Percentiles rank a stretch among this genome's conserved stretches.
phyloP scores from a whole-genome alignment of 2,113 vertebrate species.

The Phalacrocorax carbo region DNA sequence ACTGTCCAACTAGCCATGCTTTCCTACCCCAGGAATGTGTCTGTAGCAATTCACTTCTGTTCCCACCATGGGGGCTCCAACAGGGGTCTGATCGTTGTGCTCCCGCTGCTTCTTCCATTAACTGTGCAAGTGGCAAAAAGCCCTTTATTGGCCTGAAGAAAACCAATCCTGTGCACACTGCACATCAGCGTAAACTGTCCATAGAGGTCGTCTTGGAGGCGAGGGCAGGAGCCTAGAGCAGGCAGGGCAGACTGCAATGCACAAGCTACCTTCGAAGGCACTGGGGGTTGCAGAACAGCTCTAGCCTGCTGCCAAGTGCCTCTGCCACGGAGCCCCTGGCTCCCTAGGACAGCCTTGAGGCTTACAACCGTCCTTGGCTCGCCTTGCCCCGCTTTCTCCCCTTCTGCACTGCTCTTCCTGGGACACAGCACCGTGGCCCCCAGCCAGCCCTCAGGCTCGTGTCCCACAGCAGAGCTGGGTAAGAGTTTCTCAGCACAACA shows the following conservation, averaged over 20 bases:
- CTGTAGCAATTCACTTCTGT: not conserved
- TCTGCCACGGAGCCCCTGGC: not conserved
- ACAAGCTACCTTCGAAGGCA: not conserved
- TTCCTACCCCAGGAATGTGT: not conserved
- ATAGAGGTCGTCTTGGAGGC: not conserved
- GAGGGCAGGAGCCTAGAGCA: not conserved
- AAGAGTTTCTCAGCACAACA: not conserved
- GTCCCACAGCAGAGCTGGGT: not conserved
- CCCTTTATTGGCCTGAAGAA: not conserved
- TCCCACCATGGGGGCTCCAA: not conserved
- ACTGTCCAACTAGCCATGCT: not conserved
- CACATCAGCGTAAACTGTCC: not conserved
- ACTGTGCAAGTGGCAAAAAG: not conserved
- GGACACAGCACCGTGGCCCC: not conserved
- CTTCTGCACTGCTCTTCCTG: not conserved
- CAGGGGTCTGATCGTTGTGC: accelerated
- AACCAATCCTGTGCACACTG: not conserved
- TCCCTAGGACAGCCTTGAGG: not conserved
- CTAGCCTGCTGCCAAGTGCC: not conserved
- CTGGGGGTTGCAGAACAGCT: not conserved
- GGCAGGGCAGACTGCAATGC: not conserved
- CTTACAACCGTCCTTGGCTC: not conserved
- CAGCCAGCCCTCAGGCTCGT: not conserved
- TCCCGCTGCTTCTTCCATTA: not conserved
- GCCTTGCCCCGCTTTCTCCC: not conserved